These are phyloP conservation scores for Orchesella flavescens DNA, from an alignment of 2,888 invertebrate genomes.

Conservation along the genomic window DNA sequence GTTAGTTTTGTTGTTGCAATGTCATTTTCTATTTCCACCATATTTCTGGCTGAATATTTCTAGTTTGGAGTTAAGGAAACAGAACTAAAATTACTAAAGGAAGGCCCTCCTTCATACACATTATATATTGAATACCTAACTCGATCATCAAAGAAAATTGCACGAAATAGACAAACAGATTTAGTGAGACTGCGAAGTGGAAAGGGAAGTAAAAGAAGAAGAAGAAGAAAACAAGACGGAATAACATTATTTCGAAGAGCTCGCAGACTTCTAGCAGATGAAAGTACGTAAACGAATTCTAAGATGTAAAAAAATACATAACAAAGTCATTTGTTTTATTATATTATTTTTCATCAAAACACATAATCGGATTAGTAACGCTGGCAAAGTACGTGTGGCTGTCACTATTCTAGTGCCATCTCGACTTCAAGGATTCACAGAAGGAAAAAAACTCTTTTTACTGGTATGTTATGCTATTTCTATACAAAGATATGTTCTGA, in stretches of 20 bases:
- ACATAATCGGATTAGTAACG: slow-evolving; percentile 58
- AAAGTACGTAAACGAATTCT: slow-evolving; percentile 39
- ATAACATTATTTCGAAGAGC: background rate
- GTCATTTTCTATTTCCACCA: too few species aligned
- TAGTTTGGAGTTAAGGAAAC: too few species aligned
- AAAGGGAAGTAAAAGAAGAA: slow-evolving; percentile 28
- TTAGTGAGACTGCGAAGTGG: background rate
- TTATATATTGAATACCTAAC: too few species aligned
- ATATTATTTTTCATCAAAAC: slow-evolving; percentile 62
- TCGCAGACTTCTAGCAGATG: background rate
- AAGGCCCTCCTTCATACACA: too few species aligned
- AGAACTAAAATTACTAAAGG: too few species aligned
- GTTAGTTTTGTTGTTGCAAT: too few species aligned
- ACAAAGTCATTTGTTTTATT: slow-evolving; percentile 61
- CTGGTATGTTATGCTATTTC: background rate
- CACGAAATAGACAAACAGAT: too few species aligned
- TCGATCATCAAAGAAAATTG: too few species aligned
- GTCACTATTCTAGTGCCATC: background rate
- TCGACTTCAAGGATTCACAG: background rate
- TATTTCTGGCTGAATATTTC: too few species aligned
- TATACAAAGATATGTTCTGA: background rate
- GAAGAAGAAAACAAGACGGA: background rate
- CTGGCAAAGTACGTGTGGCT: slow-evolving; percentile 41
- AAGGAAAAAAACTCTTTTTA: background rate
- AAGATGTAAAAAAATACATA: slow-evolving; percentile 38